phyloP scores from a whole-genome alignment of 2,113 vertebrate species.

The Camelus dromedarius region DNA sequence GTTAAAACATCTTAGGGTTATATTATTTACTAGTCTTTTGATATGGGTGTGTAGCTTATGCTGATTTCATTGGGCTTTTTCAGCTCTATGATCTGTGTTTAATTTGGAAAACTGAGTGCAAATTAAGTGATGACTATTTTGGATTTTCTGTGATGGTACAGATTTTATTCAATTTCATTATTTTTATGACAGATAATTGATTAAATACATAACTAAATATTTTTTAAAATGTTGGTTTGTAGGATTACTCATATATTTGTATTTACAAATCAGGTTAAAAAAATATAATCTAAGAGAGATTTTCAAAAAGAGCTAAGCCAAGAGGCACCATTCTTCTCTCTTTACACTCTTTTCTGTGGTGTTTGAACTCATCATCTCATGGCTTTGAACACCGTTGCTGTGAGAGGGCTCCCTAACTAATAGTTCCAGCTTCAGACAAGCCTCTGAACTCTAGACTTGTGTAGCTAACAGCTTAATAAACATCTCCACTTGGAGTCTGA shows the following conservation, averaged over 20 bases:
- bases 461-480: background rate
- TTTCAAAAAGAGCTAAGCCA: background rate
- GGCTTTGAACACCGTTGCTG: background rate
- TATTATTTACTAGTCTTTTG: background rate
- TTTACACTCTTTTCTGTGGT: background rate
- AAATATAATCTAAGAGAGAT: background rate
- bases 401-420: conserved; percentile 1
- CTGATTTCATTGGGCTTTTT: conserved; percentile 32
- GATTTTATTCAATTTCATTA: conserved; percentile 37
- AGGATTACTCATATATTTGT: background rate
- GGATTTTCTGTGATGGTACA: background rate
- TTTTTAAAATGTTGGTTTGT: background rate
- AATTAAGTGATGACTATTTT: conserved; percentile 51
- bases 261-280: conserved; percentile 7
- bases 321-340: background rate
- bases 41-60: background rate
- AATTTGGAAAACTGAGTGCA: conserved; percentile 28
- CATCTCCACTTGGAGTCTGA: conserved; percentile 1
- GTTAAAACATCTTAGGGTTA: background rate
- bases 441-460: conserved; percentile 14
- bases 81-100: background rate
- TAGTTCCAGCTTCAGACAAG: background rate
- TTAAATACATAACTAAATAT: background rate
- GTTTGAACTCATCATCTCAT: background rate
- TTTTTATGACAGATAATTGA: conserved; percentile 22